Evolutionary conservation across 1,140 invertebrate species (phyloP).

Genomic region (Brachionus calyciflorus): DNA sequence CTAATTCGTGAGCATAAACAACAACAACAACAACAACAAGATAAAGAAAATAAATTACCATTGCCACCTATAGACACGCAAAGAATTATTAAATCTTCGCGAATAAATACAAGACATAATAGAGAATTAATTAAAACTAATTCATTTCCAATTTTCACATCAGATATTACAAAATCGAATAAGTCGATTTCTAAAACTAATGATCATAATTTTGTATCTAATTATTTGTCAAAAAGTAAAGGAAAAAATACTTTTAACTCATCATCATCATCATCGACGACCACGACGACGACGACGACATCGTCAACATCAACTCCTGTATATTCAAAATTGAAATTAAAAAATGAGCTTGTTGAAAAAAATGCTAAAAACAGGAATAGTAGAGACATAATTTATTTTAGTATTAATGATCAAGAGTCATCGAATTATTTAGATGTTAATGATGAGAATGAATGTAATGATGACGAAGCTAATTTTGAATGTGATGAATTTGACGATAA

Average conservation of each 20-base stretch:
- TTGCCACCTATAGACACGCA: neutral
- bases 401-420: neutral
- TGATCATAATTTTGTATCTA: neutral
- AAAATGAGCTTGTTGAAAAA: neutral
- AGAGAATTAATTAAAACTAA: too few species aligned
- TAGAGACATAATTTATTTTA: neutral
- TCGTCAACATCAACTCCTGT: neutral
- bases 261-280: neutral
- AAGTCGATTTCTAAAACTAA: neutral
- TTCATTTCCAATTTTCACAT: neutral
- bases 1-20: too few species aligned
- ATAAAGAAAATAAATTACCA: neutral
- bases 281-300: neutral
- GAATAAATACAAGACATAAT: neutral
- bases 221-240: slow-evolving; percentile 21
- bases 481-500: too few species aligned
- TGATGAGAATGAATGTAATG: neutral
- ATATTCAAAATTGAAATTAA: neutral
- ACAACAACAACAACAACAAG: too few species aligned
- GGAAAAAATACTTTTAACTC: neutral
- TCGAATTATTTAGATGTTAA: neutral
- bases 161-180: neutral
- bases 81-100: neutral
- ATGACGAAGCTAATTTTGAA: neutral
- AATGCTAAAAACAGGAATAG: neutral